A percentile compares a stretch with the other conserved stretches of the same genome.
Conservation (phyloP, 2,797 vertebrate genomes). For the Gallinago solitaria region DNA sequence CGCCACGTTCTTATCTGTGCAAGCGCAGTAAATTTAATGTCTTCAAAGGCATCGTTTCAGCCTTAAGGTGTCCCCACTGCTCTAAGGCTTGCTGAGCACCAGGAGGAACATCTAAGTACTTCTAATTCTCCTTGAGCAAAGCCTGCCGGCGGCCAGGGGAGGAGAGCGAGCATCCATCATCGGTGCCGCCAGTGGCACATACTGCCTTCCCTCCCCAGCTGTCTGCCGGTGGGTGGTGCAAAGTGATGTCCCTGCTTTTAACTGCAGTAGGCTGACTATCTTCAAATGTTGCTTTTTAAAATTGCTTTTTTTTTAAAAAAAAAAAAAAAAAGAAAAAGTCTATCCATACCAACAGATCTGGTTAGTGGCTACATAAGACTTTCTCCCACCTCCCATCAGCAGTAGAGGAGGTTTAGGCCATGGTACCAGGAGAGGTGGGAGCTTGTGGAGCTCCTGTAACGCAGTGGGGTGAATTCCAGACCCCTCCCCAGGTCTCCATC, state of each 20-base stretch:
- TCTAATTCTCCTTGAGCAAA: constrained; percentile 26
- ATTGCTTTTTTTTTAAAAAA: not conserved
- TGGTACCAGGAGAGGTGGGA: not conserved
- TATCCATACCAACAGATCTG: not conserved
- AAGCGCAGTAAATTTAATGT: not conserved
- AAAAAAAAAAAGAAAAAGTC: not conserved
- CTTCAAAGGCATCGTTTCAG: not conserved
- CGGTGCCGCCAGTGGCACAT: not conserved
- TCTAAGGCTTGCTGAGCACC: constrained; percentile 10
- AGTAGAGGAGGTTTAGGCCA: not conserved
- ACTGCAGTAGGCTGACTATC: not conserved
- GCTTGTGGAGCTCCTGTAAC: not conserved
- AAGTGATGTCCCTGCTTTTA: not conserved
- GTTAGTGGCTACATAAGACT: not conserved
- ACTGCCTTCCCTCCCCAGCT: not conserved
- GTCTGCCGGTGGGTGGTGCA: not conserved
- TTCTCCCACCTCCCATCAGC: not conserved
- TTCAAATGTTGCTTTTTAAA: not conserved
- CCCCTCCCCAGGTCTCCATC: not conserved
- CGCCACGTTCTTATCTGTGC: not conserved
- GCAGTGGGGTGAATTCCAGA: not conserved
- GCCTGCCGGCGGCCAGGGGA: not conserved
- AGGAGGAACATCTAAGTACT: not conserved
- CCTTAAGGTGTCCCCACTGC: constrained; percentile 40
- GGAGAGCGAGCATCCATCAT: not conserved